These are phyloP conservation scores for Probosciger aterrimus DNA, from an alignment of 2,113 vertebrate genomes.

Conservation along the genomic window DNA sequence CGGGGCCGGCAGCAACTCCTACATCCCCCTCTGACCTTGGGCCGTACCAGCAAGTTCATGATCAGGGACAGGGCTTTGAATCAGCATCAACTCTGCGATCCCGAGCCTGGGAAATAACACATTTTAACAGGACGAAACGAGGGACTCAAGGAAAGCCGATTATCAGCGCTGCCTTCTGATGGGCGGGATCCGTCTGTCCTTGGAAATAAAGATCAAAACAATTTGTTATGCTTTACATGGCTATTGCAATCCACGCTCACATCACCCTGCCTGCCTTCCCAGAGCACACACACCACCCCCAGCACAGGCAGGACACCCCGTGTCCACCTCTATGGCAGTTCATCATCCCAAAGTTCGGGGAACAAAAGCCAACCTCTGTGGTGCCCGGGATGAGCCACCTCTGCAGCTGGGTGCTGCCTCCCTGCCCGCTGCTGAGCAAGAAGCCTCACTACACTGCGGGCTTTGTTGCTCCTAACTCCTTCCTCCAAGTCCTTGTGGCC, in stretches of 20 bases:
- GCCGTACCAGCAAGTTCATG: neutral
- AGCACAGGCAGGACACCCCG: accelerated
- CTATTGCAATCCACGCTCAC: accelerated
- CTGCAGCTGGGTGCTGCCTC: neutral
- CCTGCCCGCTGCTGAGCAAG: neutral
- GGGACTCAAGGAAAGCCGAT: neutral
- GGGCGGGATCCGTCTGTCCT: constrained; percentile 34
- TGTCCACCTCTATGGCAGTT: accelerated
- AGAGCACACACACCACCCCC: neutral
- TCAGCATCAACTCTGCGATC: accelerated
- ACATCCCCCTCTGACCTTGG: neutral
- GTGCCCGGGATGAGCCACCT: neutral
- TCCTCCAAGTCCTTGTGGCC: neutral
- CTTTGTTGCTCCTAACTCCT: neutral
- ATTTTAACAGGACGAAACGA: neutral
- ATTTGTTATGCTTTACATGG: neutral
- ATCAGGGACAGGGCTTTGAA: neutral
- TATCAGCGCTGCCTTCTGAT: constrained; percentile 15
- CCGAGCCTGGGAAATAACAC: neutral
- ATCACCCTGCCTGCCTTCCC: neutral
- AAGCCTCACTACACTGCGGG: neutral
- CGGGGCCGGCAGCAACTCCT: neutral
- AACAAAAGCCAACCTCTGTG: neutral
- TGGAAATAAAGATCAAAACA: constrained; percentile 40
- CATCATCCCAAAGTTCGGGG: accelerated